Evolutionary conservation across 2,888 invertebrate genomes (phyloP), one percentile per base, ranked within the genome.

Genomic region (Acleris literana): DNA sequence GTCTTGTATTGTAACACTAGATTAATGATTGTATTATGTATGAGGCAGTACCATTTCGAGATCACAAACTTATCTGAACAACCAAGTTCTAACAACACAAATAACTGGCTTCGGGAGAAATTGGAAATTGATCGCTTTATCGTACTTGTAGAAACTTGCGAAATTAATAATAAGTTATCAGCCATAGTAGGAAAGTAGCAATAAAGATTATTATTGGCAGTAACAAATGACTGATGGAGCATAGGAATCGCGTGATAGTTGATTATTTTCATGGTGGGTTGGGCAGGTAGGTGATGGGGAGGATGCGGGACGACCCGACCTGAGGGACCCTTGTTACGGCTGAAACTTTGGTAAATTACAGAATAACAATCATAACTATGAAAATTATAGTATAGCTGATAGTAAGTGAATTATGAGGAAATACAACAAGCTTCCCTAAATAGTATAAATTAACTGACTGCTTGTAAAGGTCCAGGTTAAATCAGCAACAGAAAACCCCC

Each of bases 251-350:
- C 66, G 66, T 62, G 58, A n/a, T 46, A 62, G 56, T 66, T 57
- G 56, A 61, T 66, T 62, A 62, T 66, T 65, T 65, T 61, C 55
- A 61, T 56, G 25, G 51, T 33, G 49, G 60, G 51, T 39, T 44
- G 56, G 17, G 52, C 77, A 88, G 86, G 80, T 89, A 81, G 90
- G 89, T 88, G 88, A 88, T 80, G 73, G 84, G 86, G 70, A 72
- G 79, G 81, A 73, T 69, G 72, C 71, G 72, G 73, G 46, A 44
- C 46, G 46, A 17, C 29, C 25, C 44, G 44, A 22, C 63, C 63
- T 53, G 43, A 29, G 57, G 44, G 58, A 22, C 58, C 58, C 64
- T 58, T 44, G 56, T 48, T 56, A 39, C 39, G 39, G 39, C 39
- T 13, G 13, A 39, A 39, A 39, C 39, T 39, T 39, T 39, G 13